Percentiles rank a stretch among this genome's conserved stretches.
Conservation (phyloP, 2,888 invertebrate genomes). For the Oscheius sp. region DNA sequence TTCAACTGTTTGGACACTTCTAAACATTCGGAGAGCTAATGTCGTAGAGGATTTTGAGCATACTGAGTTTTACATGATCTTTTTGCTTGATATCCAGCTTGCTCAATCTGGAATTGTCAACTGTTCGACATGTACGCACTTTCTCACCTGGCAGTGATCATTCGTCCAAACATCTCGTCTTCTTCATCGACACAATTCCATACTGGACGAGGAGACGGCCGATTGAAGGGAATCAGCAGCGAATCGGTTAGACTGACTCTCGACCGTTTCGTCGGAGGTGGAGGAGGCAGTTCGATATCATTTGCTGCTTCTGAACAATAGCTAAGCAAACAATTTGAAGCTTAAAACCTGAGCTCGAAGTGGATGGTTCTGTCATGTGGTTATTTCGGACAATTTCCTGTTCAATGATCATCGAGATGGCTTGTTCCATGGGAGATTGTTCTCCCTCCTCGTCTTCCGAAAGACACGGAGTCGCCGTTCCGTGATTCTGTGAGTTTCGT, state of each 20-base stretch:
- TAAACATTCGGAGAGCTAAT: no score
- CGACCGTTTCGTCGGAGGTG: constrained; percentile 20
- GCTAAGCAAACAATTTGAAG: neutral
- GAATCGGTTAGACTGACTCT: constrained; percentile 37
- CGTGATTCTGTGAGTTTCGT: neutral
- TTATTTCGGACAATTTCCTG: constrained; percentile 47
- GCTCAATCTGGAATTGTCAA: neutral
- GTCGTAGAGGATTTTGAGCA: constrained; percentile 28
- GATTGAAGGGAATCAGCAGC: neutral
- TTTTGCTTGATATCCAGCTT: constrained; percentile 16
- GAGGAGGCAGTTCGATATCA: constrained; percentile 11
- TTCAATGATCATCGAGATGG: constrained; percentile 51
- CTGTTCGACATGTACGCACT: no score
- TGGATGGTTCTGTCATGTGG: constrained; percentile 38
- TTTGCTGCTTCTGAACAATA: constrained; percentile 21
- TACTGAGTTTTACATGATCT: constrained; percentile 25
- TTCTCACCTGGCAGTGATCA: constrained; percentile 18
- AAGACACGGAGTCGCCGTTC: constrained; percentile 5
- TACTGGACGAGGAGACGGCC: neutral
- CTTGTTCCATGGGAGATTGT: constrained; percentile 53
- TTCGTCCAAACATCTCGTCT: constrained; percentile 52
- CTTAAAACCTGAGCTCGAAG: constrained; percentile 39
- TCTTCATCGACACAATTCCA: constrained; percentile 48
- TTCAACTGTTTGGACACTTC: no score
- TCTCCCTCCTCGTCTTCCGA: constrained; percentile 43